Evolutionary conservation across 1,140 invertebrate species (phyloP).

Genomic region (Zaprionus africanus): DNA sequence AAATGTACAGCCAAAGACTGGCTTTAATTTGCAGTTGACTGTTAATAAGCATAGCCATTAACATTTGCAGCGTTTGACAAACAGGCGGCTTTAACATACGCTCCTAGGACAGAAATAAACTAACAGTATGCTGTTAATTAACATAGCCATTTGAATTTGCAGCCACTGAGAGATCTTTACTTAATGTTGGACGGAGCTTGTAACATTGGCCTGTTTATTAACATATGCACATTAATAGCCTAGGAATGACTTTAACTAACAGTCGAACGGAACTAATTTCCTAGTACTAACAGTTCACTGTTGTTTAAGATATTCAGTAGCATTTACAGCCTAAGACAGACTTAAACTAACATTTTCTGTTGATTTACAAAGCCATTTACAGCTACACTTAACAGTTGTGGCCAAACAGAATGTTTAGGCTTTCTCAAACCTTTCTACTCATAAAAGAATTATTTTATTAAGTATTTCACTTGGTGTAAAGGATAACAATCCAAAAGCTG

Average conservation of each 20-base stretch:
- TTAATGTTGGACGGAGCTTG: too few relatives aligned
- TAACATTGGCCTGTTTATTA: background rate
- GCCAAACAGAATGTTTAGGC: too few relatives aligned
- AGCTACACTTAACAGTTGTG: too few relatives aligned
- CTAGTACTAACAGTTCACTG: too few relatives aligned
- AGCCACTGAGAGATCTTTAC: background rate
- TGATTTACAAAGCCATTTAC: background rate
- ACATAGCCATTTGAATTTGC: background rate
- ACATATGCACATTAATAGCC: background rate
- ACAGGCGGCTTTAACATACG: too few relatives aligned
- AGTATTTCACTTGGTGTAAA: background rate
- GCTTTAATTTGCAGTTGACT: background rate
- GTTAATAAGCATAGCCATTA: background rate
- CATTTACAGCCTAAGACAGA: background rate
- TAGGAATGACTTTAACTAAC: too few relatives aligned
- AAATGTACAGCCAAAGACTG: background rate
- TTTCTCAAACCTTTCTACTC: too few relatives aligned
- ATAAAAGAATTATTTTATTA: too few relatives aligned
- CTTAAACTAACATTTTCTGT: background rate
- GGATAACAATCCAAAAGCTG: background rate
- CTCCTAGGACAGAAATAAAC: too few relatives aligned
- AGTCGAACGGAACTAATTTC: too few relatives aligned
- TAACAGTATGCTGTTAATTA: background rate
- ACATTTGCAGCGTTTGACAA: background rate
- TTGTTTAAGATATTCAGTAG: too few relatives aligned